Evolutionary conservation across 1,140 invertebrate species (phyloP).

Genomic region (Kradibia gibbosae): DNA sequence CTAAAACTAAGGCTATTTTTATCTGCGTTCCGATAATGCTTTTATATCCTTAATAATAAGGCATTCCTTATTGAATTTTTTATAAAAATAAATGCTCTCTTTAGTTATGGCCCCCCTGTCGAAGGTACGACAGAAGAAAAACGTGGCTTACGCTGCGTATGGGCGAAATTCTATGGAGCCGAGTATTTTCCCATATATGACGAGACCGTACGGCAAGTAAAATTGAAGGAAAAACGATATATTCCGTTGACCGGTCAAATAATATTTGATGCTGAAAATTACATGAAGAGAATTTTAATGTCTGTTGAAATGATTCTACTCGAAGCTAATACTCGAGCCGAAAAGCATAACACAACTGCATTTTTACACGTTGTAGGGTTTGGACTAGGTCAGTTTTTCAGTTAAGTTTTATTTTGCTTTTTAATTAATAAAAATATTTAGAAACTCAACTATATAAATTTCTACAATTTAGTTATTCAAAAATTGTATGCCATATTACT

Average conservation of each 20-base stretch:
- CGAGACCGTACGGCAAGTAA: slow-evolving; percentile 57
- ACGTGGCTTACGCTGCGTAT: slow-evolving; percentile 60
- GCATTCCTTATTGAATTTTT: not conserved
- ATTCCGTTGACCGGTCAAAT: slow-evolving; percentile 57
- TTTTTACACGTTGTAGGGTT: slow-evolving; percentile 71
- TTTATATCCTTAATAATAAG: not conserved
- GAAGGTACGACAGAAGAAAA: slow-evolving; percentile 55
- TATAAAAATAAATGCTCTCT: not conserved
- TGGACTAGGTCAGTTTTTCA: slow-evolving; percentile 66
- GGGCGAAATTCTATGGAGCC: slow-evolving; percentile 67
- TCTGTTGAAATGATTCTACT: slow-evolving; percentile 70
- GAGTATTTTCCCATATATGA: slow-evolving; percentile 64
- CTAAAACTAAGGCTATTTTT: too few relatives aligned
- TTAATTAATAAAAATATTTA: not conserved
- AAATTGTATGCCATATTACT: too few relatives aligned
- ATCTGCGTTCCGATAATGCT: not conserved
- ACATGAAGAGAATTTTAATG: slow-evolving; percentile 68
- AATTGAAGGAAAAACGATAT: slow-evolving; percentile 63
- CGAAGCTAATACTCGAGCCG: slow-evolving; percentile 69
- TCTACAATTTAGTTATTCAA: too few relatives aligned
- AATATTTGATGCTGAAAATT: slow-evolving; percentile 68
- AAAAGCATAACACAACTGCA: slow-evolving; percentile 67
- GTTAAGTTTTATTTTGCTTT: slow-evolving; percentile 22
- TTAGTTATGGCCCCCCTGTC: slow-evolving; percentile 51
- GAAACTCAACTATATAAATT: too few relatives aligned